Evolutionary conservation across 2,797 vertebrate species (phyloP).

Genomic region (Sebastes trivittatus): DNA sequence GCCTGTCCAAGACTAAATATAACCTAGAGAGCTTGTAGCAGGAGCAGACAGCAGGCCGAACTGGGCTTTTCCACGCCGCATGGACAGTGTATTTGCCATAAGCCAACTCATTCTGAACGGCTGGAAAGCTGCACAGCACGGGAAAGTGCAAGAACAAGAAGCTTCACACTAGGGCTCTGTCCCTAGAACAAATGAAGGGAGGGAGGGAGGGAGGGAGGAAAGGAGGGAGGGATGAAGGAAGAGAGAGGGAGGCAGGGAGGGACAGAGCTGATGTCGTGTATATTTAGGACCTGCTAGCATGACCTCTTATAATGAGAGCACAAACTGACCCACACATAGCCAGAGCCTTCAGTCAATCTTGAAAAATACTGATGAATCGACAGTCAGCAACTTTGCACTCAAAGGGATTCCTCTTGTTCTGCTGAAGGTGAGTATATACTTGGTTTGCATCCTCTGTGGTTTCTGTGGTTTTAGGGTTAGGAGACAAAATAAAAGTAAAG

Average conservation of each 20-base stretch:
- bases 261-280: constrained; percentile 39
- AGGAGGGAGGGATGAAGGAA: neutral
- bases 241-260: constrained; percentile 6
- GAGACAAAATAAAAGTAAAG: neutral
- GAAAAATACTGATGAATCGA: neutral
- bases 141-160: constrained; percentile 65
- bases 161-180: constrained; percentile 66
- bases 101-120: constrained; percentile 62
- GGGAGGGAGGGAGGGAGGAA: constrained; percentile 9
- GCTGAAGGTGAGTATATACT: neutral
- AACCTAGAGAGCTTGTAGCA: constrained; percentile 61
- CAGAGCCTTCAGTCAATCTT: neutral
- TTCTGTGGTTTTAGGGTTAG: neutral
- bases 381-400: neutral
- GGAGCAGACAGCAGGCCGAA: constrained; percentile 46
- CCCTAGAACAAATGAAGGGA: constrained; percentile 66
- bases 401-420: neutral
- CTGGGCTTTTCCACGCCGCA: constrained; percentile 68
- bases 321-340: neutral
- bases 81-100: constrained; percentile 61
- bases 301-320: constrained; percentile 38
- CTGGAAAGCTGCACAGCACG: constrained; percentile 53
- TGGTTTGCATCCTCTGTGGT: neutral
- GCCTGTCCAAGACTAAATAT: constrained; percentile 75
- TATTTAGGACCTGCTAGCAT: constrained; percentile 38